These are phyloP conservation scores for Uromys caudimaculatus DNA, from an alignment of 2,797 vertebrate species.

Conservation along the genomic window DNA sequence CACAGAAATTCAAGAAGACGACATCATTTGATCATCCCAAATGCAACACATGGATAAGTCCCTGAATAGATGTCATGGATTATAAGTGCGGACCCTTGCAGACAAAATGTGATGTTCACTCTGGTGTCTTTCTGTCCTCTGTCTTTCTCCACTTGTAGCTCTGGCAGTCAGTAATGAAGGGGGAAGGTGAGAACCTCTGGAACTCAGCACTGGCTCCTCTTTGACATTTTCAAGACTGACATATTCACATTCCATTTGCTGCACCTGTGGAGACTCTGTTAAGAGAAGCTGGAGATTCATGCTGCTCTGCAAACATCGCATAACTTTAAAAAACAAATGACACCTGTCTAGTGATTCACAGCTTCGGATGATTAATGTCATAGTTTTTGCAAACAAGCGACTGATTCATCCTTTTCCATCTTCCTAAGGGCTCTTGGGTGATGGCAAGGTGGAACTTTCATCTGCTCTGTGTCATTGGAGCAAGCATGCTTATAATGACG, in stretches of 20 bases:
- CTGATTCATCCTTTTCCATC: constrained; percentile 72
- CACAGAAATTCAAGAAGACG: not conserved
- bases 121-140: not conserved
- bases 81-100: constrained; percentile 40
- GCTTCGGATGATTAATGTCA: constrained; percentile 70
- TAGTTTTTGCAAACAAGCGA: constrained; percentile 62
- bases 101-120: constrained; percentile 25
- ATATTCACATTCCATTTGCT: constrained; percentile 70
- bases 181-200: constrained; percentile 67
- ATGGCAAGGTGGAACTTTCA: constrained; percentile 51
- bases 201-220: constrained; percentile 74
- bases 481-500: constrained; percentile 56
- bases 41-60: not conserved
- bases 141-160: constrained; percentile 39
- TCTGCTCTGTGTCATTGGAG: constrained; percentile 50
- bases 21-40: not conserved
- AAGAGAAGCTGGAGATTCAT: constrained; percentile 67
- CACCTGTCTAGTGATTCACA: constrained; percentile 36
- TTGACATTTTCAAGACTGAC: constrained; percentile 76
- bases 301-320: constrained; percentile 58
- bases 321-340: constrained; percentile 79
- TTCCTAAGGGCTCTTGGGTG: constrained; percentile 64
- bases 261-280: constrained; percentile 57
- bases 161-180: constrained; percentile 42
- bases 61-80: not conserved